Evolutionary conservation across 2,113 vertebrate species (phyloP).

Genomic region (Mobula hypostoma): DNA sequence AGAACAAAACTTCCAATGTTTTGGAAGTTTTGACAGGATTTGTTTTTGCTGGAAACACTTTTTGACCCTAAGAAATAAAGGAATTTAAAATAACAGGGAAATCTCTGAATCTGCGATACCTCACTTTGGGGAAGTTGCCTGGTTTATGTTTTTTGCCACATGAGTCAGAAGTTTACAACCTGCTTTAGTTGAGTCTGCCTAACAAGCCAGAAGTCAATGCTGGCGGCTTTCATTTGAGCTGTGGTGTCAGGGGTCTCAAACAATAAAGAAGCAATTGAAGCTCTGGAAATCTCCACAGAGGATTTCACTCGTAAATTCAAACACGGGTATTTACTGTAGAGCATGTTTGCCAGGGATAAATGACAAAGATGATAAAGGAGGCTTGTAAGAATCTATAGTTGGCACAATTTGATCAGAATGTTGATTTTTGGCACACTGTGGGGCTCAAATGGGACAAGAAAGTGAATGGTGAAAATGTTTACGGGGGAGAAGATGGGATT

Average conservation of each 20-base stretch:
- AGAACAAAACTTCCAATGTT: not conserved
- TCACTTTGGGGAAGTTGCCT: not conserved
- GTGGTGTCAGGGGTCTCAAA: not conserved
- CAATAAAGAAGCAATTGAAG: conserved; percentile 8
- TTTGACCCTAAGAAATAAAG: not conserved
- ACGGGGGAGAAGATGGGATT: not conserved
- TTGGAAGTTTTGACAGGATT: not conserved
- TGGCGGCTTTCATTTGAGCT: conserved; percentile 11
- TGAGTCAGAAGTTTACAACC: not conserved
- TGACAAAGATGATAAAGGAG: not conserved
- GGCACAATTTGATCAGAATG: not conserved
- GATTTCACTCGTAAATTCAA: conserved; percentile 13
- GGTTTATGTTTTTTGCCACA: not conserved
- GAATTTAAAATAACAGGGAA: not conserved
- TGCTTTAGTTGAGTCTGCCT: not conserved
- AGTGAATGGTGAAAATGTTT: not conserved
- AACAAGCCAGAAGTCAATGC: conserved; percentile 22
- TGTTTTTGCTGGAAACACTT: not conserved
- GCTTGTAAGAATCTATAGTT: not conserved
- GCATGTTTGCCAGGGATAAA: not conserved
- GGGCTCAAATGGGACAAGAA: not conserved
- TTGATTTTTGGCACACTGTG: not conserved
- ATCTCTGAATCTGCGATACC: not conserved
- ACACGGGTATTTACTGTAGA: not conserved
- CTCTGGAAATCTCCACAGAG: not conserved